Percentiles rank a stretch among this genome's conserved stretches.
Conservation (phyloP, 2,113 vertebrate species). For the Phalacrocorax pelagicus region DNA sequence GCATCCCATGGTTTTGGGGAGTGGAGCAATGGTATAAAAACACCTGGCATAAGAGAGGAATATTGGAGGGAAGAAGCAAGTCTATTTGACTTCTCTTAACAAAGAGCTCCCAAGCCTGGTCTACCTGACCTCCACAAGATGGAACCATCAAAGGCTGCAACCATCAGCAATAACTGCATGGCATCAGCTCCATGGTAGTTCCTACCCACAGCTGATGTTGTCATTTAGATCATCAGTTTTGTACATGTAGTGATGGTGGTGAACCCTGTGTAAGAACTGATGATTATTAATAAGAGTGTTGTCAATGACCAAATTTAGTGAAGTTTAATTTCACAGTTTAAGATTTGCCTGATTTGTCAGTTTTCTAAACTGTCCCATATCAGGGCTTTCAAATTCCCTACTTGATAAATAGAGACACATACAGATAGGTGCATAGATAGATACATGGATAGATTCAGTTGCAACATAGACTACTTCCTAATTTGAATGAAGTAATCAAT, state of each 20-base stretch:
- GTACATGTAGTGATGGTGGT: not conserved
- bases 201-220: not conserved
- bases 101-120: not conserved
- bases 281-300: not conserved
- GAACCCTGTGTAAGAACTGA: not conserved
- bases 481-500: not conserved
- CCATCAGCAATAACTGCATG: not conserved
- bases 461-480: not conserved
- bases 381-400: not conserved
- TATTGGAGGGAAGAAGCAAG: not conserved
- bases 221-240: not conserved
- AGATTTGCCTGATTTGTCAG: not conserved
- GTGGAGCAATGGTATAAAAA: not conserved
- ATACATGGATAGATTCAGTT: not conserved
- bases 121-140: not conserved
- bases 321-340: not conserved
- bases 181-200: not conserved
- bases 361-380: not conserved
- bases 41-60: not conserved
- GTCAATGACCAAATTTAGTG: not conserved
- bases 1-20: fast-evolving
- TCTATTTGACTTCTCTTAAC: not conserved
- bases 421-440: not conserved
- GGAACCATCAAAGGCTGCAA: fast-evolving
- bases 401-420: not conserved